These are phyloP conservation scores for Polypterus bichir DNA, from an alignment of 2,113 vertebrate species.

Conservation along the genomic window DNA sequence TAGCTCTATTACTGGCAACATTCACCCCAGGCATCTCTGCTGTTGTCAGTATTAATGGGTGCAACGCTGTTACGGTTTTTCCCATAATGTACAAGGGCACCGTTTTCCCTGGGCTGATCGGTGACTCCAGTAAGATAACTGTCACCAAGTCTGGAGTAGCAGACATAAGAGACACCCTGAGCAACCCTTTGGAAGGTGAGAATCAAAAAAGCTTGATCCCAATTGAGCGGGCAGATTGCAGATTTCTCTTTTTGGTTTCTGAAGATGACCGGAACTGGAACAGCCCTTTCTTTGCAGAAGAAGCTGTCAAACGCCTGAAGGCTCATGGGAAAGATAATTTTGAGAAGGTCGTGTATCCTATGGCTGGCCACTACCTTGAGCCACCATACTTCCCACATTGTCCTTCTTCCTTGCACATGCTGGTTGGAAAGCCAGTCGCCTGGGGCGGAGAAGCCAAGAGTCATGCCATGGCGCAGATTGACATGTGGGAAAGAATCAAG, in stretches of 20 bases:
- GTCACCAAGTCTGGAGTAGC: conserved; percentile 31
- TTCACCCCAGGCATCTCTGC: conserved; percentile 66
- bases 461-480: conserved; percentile 44
- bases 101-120: conserved; percentile 42
- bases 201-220: conserved; percentile 44
- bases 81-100: conserved; percentile 46
- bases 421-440: conserved; percentile 26
- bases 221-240: conserved; percentile 44
- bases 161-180: conserved; percentile 32
- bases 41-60: conserved; percentile 61
- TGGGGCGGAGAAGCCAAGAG: conserved; percentile 53
- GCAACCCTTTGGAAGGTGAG: conserved; percentile 33
- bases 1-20: conserved; percentile 69
- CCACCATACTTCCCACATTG: conserved; percentile 53
- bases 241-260: conserved; percentile 52
- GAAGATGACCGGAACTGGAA: conserved; percentile 59
- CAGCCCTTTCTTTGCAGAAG: conserved; percentile 44
- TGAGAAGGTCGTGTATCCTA: conserved; percentile 43
- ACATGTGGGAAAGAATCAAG: conserved; percentile 47
- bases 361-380: conserved; percentile 56
- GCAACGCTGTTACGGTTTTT: conserved; percentile 42
- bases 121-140: conserved; percentile 8
- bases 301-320: conserved; percentile 39
- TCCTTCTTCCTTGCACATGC: conserved; percentile 39
- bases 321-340: conserved; percentile 45